Percentiles rank a stretch among this genome's conserved stretches.
phyloP scores from a whole-genome alignment of 2,888 invertebrate species.

The Argyresthia albistria region DNA sequence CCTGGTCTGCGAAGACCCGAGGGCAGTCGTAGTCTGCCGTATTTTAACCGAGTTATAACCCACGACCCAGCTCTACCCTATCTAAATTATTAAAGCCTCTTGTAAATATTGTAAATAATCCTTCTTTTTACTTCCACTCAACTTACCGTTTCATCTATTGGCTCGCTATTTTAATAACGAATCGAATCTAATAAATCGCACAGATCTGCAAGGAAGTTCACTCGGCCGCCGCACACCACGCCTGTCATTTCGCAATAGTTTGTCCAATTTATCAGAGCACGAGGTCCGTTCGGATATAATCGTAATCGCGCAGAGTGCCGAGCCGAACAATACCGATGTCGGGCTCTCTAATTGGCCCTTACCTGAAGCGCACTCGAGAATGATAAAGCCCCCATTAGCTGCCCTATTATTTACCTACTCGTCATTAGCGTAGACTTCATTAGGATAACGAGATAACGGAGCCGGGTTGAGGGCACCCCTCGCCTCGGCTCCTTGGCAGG shows the following conservation, averaged over 20 bases:
- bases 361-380: slow-evolving; percentile 72
- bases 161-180: too few species aligned
- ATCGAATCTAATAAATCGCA: too few species aligned
- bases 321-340: slow-evolving; percentile 69
- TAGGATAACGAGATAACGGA: slow-evolving; percentile 73
- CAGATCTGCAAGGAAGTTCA: too few species aligned
- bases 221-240: slow-evolving; percentile 39
- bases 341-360: slow-evolving; percentile 72
- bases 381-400: slow-evolving; percentile 73
- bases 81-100: too few species aligned
- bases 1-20: too few species aligned
- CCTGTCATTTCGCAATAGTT: slow-evolving; percentile 66
- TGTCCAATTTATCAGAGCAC: slow-evolving; percentile 67
- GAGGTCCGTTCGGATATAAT: slow-evolving; percentile 64
- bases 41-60: too few species aligned
- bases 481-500: background rate
- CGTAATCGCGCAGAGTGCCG: slow-evolving; percentile 65
- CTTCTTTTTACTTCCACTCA: too few species aligned
- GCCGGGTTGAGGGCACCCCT: slow-evolving; percentile 14
- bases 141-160: too few species aligned
- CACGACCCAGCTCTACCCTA: too few species aligned
- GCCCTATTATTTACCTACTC: slow-evolving; percentile 73
- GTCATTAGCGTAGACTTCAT: slow-evolving; percentile 73
- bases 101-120: too few species aligned
- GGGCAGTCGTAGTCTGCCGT: too few species aligned